These are phyloP conservation scores for Neodiprion virginianus DNA, from an alignment of 1,140 invertebrate species.

Conservation along the genomic window DNA sequence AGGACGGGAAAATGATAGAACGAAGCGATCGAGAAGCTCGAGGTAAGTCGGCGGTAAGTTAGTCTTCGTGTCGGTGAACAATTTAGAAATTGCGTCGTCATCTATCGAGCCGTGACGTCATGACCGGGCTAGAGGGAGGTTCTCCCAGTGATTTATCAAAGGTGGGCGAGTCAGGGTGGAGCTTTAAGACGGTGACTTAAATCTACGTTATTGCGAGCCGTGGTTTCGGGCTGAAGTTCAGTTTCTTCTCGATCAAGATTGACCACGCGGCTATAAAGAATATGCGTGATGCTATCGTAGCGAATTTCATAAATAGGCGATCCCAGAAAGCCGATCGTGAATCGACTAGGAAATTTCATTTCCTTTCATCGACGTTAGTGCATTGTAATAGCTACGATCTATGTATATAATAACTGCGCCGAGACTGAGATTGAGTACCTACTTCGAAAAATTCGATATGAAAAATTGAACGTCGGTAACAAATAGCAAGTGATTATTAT, in stretches of 20 bases:
- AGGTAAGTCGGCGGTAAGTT: slow-evolving; percentile 12
- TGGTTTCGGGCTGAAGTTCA: not conserved
- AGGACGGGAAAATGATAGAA: not conserved
- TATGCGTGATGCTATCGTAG: slow-evolving; percentile 15
- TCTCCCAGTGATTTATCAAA: slow-evolving; percentile 26
- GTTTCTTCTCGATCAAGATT: slow-evolving; percentile 20
- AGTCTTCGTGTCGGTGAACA: not conserved
- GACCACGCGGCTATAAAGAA: slow-evolving; percentile 25
- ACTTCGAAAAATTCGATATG: too few relatives aligned
- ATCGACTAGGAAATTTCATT: too few relatives aligned
- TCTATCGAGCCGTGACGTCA: slow-evolving; percentile 24
- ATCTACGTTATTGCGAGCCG: slow-evolving; percentile 5
- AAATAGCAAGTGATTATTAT: too few relatives aligned
- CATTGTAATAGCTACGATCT: too few relatives aligned
- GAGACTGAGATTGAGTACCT: too few relatives aligned
- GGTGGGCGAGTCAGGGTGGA: slow-evolving; percentile 10
- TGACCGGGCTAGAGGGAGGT: slow-evolving; percentile 12
- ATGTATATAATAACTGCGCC: too few relatives aligned
- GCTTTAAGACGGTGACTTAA: not conserved
- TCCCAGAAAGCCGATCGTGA: too few relatives aligned
- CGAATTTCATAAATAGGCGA: too few relatives aligned
- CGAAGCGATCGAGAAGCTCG: slow-evolving; percentile 16
- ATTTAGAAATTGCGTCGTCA: slow-evolving; percentile 16
- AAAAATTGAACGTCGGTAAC: too few relatives aligned
- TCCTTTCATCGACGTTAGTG: too few relatives aligned